Evolutionary conservation across 1,140 invertebrate species (phyloP), one percentile per base, ranked within the genome.

Genomic region (Drosophila kohkoa): DNA sequence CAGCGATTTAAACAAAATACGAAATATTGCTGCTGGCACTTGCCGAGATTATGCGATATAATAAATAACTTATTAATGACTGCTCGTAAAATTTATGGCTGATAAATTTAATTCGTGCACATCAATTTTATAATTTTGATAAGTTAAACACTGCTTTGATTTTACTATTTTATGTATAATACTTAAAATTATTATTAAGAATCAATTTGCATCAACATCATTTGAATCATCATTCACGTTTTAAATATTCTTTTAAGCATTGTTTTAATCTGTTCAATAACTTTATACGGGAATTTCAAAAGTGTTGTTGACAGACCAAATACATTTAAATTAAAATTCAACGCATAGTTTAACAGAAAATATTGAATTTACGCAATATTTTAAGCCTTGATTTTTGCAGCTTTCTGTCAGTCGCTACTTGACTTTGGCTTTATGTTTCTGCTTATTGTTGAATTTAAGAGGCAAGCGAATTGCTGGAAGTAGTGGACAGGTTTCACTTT

Each of bases 301-400:
- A 32, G 8, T 16, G 30, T 13, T 16, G 51, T 68, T 10, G 25
- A 13, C 15, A 32, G n/a, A 52, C 20, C 35, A 54, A 51, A 28
- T 38, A 3, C 32, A 13, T n/a, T 43, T 59, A 30, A 43, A 52
- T 43, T 30, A 43, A 11, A 43, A 38, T 38, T 38, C 20, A 25
- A 10, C 8, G 51, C 57, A 43, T 62, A 15, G 0, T 51, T 28
- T n/a, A 35, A 41, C 20, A 10, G n/a, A 25, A 16, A 16, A 78
- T 69, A 78, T 54, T 43, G 13, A 25, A 66, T 64, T 52, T 65
- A 30, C n/a, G 35, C 15, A 57, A 4, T 25, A 25, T 25, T 25
- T 62, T 38, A 60, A 43, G 13, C 20, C 57, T 20, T 16, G 35
- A 6, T 15, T 51, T 41, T 78, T 75, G 62, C 67, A 79, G 64